Evolutionary conservation across 30 jellyfish, hydroid and myxozoan species (phyloP).

Genomic region (Aurelia coerulea): DNA sequence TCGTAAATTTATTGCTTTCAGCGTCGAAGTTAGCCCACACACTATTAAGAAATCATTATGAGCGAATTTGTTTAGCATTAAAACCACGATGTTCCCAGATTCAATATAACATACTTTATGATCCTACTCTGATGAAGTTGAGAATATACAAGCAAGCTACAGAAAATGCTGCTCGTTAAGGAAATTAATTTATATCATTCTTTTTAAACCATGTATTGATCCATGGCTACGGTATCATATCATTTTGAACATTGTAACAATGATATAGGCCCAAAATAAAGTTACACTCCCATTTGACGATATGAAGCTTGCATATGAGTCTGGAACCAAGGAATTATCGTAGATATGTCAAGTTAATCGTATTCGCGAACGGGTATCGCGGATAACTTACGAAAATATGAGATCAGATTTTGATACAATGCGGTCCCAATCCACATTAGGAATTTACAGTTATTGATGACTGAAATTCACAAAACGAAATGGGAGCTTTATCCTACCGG

Average conservation of each 20-base stretch:
- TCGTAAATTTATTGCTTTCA: constrained; percentile 14
- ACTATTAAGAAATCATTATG: neutral
- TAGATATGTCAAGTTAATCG: no score
- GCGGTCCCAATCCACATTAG: no score
- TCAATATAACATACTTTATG: neutral
- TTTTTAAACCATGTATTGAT: neutral
- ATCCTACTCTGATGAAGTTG: no score
- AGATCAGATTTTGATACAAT: no score
- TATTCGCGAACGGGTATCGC: no score
- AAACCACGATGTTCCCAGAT: constrained; percentile 27
- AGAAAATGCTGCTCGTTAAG: neutral
- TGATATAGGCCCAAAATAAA: constrained; percentile 1
- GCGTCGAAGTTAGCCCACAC: constrained; percentile 8
- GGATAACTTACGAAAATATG: no score
- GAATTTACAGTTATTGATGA: no score
- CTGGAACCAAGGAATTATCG: no score
- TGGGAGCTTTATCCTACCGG: no score
- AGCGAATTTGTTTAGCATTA: neutral
- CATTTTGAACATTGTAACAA: constrained; percentile 6
- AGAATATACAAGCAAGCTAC: neutral
- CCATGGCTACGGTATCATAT: neutral
- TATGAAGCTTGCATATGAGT: no score
- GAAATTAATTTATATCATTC: constrained; percentile 16
- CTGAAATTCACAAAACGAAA: no score
- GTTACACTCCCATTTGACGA: no score